A percentile compares a stretch with the other conserved stretches of the same genome.
phyloP scores from a whole-genome alignment of 2,113 vertebrate species.

The Geococcyx californianus region DNA sequence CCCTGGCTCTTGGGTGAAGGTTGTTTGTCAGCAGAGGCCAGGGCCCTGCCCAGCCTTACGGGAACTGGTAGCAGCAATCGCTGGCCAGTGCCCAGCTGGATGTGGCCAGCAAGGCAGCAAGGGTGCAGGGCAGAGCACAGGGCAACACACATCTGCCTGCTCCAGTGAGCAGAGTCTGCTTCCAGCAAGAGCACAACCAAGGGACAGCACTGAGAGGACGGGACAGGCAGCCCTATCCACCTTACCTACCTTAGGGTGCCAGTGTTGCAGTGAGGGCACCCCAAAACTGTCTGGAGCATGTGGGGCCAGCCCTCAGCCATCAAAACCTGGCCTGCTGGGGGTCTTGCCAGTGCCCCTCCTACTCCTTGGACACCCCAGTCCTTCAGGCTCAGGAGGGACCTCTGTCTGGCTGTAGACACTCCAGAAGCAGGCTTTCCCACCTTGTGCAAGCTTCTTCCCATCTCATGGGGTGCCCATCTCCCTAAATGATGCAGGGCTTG shows the following conservation, averaged over 20 bases:
- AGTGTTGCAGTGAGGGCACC: not conserved
- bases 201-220: accelerated
- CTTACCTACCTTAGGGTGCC: not conserved
- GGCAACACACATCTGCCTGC: not conserved
- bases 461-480: not conserved
- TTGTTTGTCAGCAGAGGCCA: not conserved
- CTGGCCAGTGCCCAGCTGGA: not conserved
- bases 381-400: not conserved
- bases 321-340: not conserved
- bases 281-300: accelerated
- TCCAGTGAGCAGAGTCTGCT: accelerated
- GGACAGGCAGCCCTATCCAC: not conserved
- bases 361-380: accelerated
- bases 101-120: not conserved
- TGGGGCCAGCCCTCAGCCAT: not conserved
- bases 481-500: not conserved
- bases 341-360: not conserved
- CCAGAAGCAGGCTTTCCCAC: not conserved
- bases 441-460: too few species aligned
- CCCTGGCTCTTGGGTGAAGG: not conserved
- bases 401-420: not conserved
- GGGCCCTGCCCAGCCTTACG: not conserved
- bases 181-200: not conserved
- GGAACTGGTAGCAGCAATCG: not conserved
- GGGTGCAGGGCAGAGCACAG: not conserved